These are phyloP conservation scores for Tenebrosternarchus preto DNA, from an alignment of 2,113 vertebrate species.

Conservation along the genomic window DNA sequence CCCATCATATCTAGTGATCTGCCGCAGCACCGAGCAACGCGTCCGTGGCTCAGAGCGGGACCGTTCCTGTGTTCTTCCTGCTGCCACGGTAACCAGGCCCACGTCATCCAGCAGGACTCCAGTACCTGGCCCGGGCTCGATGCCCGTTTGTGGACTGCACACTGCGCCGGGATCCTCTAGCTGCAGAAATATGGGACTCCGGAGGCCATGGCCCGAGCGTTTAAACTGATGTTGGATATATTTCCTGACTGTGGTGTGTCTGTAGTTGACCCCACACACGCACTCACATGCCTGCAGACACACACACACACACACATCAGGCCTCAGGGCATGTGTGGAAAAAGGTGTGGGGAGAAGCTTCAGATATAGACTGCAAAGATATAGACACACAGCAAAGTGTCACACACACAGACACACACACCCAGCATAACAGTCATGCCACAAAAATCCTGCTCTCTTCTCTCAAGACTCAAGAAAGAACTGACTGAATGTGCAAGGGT, in stretches of 20 bases:
- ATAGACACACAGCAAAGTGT: no score
- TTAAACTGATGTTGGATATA: not conserved
- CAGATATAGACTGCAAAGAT: no score
- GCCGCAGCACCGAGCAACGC: not conserved
- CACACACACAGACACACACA: slow-evolving; percentile 33
- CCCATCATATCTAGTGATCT: no score
- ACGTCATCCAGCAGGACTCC: not conserved
- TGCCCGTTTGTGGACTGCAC: not conserved
- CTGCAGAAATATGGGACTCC: no score
- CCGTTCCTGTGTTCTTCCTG: slow-evolving; percentile 1
- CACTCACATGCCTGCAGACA: slow-evolving; percentile 39
- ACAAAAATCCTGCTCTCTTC: slow-evolving; percentile 59
- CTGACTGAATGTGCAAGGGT: slow-evolving; percentile 1
- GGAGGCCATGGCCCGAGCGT: not conserved
- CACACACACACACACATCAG: slow-evolving; percentile 42
- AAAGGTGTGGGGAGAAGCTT: no score
- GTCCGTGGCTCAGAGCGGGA: not conserved
- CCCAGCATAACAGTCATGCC: slow-evolving; percentile 58
- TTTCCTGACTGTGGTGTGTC: slow-evolving; percentile 33
- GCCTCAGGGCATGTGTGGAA: no score
- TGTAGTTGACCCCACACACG: not conserved
- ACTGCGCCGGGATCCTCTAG: not conserved
- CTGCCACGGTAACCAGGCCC: not conserved
- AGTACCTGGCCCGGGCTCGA: not conserved
- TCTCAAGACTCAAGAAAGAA: not conserved